These are phyloP conservation scores for Epiblema foenella DNA, from an alignment of 2,888 invertebrate species.

Conservation along the genomic window DNA sequence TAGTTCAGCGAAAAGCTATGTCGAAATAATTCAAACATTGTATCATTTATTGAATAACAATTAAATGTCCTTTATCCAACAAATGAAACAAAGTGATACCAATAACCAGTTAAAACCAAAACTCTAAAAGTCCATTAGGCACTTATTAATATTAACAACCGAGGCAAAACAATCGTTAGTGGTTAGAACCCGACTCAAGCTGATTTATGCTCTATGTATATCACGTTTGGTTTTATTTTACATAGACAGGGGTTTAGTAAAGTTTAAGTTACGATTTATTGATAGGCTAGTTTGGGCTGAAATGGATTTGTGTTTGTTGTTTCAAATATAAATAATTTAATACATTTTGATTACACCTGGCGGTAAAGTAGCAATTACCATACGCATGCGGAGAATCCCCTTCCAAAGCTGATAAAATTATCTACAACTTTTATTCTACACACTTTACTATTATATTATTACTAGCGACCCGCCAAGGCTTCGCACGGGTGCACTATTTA, in stretches of 20 bases:
- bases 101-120: slow-evolving; percentile 15
- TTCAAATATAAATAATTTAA: no score
- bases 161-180: slow-evolving; percentile 27
- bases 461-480: no score
- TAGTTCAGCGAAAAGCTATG: no score
- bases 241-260: not conserved
- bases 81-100: slow-evolving; percentile 12
- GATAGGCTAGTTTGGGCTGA: slow-evolving; percentile 16
- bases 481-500: no score
- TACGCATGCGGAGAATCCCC: no score
- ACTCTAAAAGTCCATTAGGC: slow-evolving; percentile 27
- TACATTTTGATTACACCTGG: no score
- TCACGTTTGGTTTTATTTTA: slow-evolving; percentile 23
- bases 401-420: no score
- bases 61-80: not conserved
- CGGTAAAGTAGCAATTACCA: no score
- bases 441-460: no score
- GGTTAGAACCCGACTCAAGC: not conserved
- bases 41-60: not conserved
- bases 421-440: no score
- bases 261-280: slow-evolving; percentile 26
- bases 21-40: no score
- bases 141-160: slow-evolving; percentile 31
- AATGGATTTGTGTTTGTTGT: not conserved
- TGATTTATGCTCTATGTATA: slow-evolving; percentile 21